phyloP scores from a whole-genome alignment of 2,888 invertebrate genomes.

The Ophion ellenae region DNA sequence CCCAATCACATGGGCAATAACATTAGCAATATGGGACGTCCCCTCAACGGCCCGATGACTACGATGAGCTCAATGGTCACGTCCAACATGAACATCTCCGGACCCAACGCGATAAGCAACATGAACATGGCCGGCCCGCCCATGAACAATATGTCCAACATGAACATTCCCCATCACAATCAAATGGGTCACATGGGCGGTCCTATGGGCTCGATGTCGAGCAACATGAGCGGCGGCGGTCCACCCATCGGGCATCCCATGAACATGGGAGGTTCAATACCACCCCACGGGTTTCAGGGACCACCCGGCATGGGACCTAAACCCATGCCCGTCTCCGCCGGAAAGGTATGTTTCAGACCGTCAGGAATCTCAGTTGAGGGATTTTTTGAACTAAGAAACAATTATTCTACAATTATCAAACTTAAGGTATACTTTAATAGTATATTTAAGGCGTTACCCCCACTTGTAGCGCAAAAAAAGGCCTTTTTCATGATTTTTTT shows the following conservation, averaged over 20 bases:
- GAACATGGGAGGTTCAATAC: slow-evolving; percentile 85
- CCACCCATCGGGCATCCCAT: slow-evolving; percentile 84
- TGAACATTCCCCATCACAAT: slow-evolving; percentile 82
- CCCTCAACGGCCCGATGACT: slow-evolving; percentile 91
- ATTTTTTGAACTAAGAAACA: too few relatives aligned
- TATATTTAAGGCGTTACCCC: too few relatives aligned
- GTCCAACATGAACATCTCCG: slow-evolving; percentile 83
- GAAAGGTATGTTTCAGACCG: slow-evolving; percentile 86
- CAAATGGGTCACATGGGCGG: slow-evolving; percentile 82
- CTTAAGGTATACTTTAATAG: too few relatives aligned
- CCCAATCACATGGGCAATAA: slow-evolving; percentile 82
- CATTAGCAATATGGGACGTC: slow-evolving; percentile 85
- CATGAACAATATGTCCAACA: slow-evolving; percentile 87
- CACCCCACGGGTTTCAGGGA: slow-evolving; percentile 84
- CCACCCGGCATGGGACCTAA: slow-evolving; percentile 90
- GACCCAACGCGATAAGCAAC: slow-evolving; percentile 87
- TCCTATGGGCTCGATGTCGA: slow-evolving; percentile 80
- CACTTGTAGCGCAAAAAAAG: too few relatives aligned
- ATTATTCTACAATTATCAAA: too few relatives aligned
- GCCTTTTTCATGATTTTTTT: too few relatives aligned
- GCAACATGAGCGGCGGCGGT: slow-evolving; percentile 86
- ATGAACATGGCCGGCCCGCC: slow-evolving; percentile 90
- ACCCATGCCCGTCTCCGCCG: slow-evolving; percentile 96
- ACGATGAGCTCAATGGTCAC: slow-evolving; percentile 87
- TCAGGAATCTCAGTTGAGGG: too few relatives aligned